Percentiles rank a stretch among this genome's conserved stretches.
Evolutionary conservation across 2,888 invertebrate genomes (phyloP).

Genomic region (Clistopyga incitator): DNA sequence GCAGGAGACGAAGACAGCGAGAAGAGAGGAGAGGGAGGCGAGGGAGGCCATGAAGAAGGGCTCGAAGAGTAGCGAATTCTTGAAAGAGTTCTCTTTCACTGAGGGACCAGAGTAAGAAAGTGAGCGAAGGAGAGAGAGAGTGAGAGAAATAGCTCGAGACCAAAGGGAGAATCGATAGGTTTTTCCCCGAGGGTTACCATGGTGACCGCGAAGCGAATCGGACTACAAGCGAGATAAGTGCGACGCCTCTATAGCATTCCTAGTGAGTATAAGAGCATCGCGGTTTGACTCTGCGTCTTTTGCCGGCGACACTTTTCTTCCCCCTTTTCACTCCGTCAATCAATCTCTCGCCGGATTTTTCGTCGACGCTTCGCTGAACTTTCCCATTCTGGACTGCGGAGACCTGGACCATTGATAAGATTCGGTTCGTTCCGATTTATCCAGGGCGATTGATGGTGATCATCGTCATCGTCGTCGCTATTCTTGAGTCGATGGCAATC

Average conservation of each 20-base stretch:
- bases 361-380: not conserved
- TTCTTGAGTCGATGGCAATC: too few species aligned
- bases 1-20: conserved; percentile 55
- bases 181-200: conserved; percentile 84
- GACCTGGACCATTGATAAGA: not conserved
- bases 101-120: conserved; percentile 49
- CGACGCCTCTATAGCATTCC: conserved; percentile 72
- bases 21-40: conserved; percentile 29
- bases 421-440: not conserved
- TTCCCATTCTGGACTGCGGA: not conserved
- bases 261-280: conserved; percentile 78
- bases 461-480: not conserved
- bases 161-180: conserved; percentile 84
- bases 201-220: conserved; percentile 81
- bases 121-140: conserved; percentile 62
- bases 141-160: conserved; percentile 78
- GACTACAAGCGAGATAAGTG: conserved; percentile 79
- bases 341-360: not conserved
- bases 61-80: conserved; percentile 61
- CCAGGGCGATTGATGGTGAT: not conserved
- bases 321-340: conserved; percentile 52
- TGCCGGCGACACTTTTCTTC: conserved; percentile 52
- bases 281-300: conserved; percentile 50
- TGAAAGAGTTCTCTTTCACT: conserved; percentile 67
- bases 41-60: conserved; percentile 58